Conservation (phyloP, 1,140 invertebrate genomes). For the Ceratoteleas bidentatus region DNA sequence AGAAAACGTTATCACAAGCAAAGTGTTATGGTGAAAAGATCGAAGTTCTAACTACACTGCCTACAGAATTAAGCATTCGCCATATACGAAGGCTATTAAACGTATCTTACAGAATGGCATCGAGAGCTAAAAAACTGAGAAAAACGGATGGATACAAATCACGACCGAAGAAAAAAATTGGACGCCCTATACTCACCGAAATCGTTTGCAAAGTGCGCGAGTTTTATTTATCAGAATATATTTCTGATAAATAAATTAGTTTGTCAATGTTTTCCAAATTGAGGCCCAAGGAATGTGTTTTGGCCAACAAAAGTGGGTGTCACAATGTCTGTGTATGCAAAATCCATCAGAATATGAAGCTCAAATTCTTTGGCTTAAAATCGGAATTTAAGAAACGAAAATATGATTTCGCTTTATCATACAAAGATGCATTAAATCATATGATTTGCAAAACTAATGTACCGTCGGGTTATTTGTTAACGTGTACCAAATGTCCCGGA, state of each 20-base stretch:
- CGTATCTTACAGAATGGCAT: conserved; percentile 16
- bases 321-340: conserved; percentile 42
- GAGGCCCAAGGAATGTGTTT: conserved; percentile 23
- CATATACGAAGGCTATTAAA: conserved; percentile 17
- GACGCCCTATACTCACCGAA: background rate
- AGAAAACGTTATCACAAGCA: conserved; percentile 3
- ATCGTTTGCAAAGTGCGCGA: conserved; percentile 8
- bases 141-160: conserved; percentile 8
- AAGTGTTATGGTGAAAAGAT: conserved; percentile 6
- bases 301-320: conserved; percentile 14
- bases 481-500: too few relatives aligned
- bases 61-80: conserved; percentile 14
- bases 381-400: conserved; percentile 2
- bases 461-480: too few relatives aligned
- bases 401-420: conserved; percentile 9
- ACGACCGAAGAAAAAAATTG: conserved; percentile 13
- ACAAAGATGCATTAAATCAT: conserved; percentile 1
- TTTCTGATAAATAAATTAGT: conserved; percentile 15
- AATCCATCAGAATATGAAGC: conserved; percentile 40
- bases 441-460: background rate
- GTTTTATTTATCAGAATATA: conserved; percentile 20
- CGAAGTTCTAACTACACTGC: conserved; percentile 20
- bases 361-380: conserved; percentile 16
- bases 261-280: conserved; percentile 24
- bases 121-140: conserved; percentile 17